Conservation (phyloP, 2,797 vertebrate species). For the Sphenodon punctatus region DNA sequence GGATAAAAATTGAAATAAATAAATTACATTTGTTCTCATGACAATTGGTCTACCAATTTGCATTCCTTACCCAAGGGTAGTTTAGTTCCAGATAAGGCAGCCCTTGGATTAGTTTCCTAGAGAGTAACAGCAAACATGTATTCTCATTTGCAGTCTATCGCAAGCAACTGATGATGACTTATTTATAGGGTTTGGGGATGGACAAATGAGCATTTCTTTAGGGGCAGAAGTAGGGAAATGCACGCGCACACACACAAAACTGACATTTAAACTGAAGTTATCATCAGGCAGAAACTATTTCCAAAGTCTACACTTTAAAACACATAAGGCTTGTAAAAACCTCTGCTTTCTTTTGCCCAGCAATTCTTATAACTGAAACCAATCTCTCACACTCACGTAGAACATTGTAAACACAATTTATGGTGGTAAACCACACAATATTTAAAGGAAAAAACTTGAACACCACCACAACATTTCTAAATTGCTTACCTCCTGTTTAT, state of each 20-base stretch:
- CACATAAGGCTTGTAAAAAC: neutral
- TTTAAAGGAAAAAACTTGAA: neutral
- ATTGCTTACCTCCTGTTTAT: neutral
- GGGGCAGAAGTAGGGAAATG: neutral
- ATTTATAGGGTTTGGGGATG: neutral
- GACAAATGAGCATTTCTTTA: constrained; percentile 2
- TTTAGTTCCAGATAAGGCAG: no score
- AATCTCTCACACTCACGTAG: neutral
- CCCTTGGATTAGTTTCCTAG: neutral
- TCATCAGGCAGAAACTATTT: neutral
- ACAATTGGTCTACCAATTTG: neutral
- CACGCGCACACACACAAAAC: neutral
- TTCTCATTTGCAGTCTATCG: neutral
- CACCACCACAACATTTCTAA: neutral
- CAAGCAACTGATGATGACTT: neutral
- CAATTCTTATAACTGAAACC: constrained; percentile 8
- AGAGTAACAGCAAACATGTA: neutral
- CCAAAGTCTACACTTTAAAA: neutral
- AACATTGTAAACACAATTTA: neutral
- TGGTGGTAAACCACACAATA: neutral
- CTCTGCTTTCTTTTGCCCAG: neutral
- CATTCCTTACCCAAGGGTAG: no score
- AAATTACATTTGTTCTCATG: neutral
- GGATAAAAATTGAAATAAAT: no score
- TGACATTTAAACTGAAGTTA: constrained; percentile 1